A percentile compares a stretch with the other conserved stretches of the same genome.
Conservation (phyloP, 2,113 vertebrate genomes). For the Caranx ignobilis region DNA sequence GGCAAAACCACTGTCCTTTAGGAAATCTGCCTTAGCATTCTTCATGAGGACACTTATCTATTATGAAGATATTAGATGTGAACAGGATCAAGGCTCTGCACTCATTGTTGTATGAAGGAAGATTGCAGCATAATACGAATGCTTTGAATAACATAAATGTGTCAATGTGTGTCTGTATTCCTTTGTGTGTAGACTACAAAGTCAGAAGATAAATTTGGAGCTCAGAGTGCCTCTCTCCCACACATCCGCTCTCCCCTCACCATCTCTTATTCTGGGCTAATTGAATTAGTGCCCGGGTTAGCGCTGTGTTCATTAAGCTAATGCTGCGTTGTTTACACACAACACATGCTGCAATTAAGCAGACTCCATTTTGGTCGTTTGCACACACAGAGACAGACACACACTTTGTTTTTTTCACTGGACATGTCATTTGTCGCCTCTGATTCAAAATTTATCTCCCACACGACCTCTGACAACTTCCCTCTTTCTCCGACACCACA, state of each 20-base stretch:
- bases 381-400: constrained; percentile 15
- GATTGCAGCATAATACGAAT: not conserved
- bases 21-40: not conserved
- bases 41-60: not conserved
- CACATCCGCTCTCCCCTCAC: constrained; percentile 46
- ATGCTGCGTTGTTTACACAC: constrained; percentile 73
- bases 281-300: constrained; percentile 77
- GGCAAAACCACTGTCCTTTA: not conserved
- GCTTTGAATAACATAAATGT: not conserved
- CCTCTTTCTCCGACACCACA: constrained; percentile 72
- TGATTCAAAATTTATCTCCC: not conserved
- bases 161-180: not conserved
- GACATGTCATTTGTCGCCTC: not conserved
- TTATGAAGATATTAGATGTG: not conserved
- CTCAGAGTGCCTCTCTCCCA: constrained; percentile 42
- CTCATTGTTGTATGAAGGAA: not conserved
- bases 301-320: constrained; percentile 78
- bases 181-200: constrained; percentile 26
- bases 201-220: constrained; percentile 58
- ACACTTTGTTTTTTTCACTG: not conserved
- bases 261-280: constrained; percentile 68
- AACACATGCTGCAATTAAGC: constrained; percentile 67
- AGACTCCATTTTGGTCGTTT: constrained; percentile 68
- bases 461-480: constrained; percentile 3
- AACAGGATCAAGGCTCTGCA: not conserved